Evolutionary conservation across 2,797 vertebrate genomes (phyloP).

Genomic region (Rhinophrynus dorsalis): DNA sequence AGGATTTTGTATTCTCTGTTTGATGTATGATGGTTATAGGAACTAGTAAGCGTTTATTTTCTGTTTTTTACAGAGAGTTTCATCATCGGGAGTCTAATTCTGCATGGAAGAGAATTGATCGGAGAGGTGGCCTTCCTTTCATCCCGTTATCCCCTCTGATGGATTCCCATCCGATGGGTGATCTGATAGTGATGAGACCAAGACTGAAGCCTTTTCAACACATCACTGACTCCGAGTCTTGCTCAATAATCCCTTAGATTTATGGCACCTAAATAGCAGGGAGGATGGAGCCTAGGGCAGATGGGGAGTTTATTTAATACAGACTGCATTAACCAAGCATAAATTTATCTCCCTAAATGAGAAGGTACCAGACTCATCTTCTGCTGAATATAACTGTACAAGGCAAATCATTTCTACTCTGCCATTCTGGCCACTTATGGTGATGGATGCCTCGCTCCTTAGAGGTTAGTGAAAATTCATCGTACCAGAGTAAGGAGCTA

Average conservation of each 20-base stretch:
- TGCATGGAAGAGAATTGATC: background rate
- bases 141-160: background rate
- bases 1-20: too few species aligned
- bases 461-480: background rate
- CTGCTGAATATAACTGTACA: background rate
- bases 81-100: too few species aligned
- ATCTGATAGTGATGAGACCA: background rate
- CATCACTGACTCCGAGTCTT: constrained; percentile 52
- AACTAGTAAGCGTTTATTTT: too few species aligned
- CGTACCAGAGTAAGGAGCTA: too few species aligned
- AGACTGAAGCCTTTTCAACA: constrained; percentile 52
- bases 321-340: constrained; percentile 41
- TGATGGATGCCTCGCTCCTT: background rate
- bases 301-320: constrained; percentile 55
- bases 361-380: constrained; percentile 9
- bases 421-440: background rate
- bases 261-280: constrained; percentile 51
- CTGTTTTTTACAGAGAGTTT: too few species aligned
- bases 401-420: background rate
- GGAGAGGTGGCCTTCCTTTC: background rate
- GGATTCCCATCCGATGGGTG: background rate
- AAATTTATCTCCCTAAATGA: constrained; percentile 54
- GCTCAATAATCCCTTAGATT: constrained; percentile 64
- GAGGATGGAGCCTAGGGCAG: constrained; percentile 37
- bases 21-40: too few species aligned